Evolutionary conservation across 2,888 invertebrate genomes (phyloP).

Genomic region (Branchipolynoe longqiensis): DNA sequence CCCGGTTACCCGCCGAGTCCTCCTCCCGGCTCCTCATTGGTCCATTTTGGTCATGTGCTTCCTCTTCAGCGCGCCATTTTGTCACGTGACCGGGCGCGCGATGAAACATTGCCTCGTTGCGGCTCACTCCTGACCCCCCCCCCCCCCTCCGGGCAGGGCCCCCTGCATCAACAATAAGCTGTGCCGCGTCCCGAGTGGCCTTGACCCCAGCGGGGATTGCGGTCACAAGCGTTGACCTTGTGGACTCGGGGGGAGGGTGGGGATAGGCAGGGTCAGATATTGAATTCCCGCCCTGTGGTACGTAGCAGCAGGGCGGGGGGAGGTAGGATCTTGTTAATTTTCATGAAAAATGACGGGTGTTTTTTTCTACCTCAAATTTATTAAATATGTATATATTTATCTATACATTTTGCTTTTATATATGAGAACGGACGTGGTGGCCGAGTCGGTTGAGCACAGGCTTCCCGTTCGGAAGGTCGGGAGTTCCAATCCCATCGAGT

Average conservation of each 20-base stretch:
- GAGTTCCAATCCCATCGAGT: too few species aligned
- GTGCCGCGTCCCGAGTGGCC: background rate
- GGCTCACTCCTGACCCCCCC: slow-evolving; percentile 19
- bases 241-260: too few species aligned
- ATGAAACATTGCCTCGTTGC: slow-evolving; percentile 40
- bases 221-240: slow-evolving; percentile 26
- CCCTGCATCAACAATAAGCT: slow-evolving; percentile 27
- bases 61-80: slow-evolving; percentile 31
- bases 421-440: too few species aligned
- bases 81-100: slow-evolving; percentile 14
- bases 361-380: too few species aligned
- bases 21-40: slow-evolving; percentile 13
- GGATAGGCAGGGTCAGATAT: slow-evolving; percentile 28
- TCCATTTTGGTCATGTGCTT: slow-evolving; percentile 45
- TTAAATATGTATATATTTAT: too few species aligned
- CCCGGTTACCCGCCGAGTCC: background rate
- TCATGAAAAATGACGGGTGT: too few species aligned
- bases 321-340: background rate
- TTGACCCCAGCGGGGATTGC: background rate
- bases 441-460: too few species aligned
- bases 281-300: background rate
- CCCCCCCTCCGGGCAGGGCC: too few species aligned
- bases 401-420: too few species aligned
- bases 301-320: background rate
- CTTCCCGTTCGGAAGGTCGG: too few species aligned